phyloP scores from a whole-genome alignment of 2,888 invertebrate species.

The Spodoptera exigua region DNA sequence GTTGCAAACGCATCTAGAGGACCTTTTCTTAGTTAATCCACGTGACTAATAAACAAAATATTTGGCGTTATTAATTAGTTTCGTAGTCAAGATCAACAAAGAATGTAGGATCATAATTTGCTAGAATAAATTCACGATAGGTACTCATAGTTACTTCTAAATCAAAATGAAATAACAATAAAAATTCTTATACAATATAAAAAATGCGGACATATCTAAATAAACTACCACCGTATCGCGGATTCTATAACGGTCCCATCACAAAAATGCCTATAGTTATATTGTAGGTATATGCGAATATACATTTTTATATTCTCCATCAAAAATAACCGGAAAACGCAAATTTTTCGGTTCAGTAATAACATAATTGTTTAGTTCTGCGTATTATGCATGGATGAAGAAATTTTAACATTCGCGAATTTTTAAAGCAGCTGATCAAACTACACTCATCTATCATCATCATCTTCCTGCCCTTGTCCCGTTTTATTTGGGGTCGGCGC shows the following conservation, averaged over 20 bases:
- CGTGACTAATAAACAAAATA: too few species aligned
- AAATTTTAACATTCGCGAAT: constrained; percentile 9
- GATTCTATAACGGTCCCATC: constrained; percentile 42
- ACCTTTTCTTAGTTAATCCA: too few species aligned
- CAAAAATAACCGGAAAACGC: constrained; percentile 44
- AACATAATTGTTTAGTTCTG: constrained; percentile 39
- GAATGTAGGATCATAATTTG: too few species aligned
- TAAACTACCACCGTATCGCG: constrained; percentile 22
- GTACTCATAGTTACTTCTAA: too few species aligned
- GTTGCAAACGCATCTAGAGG: too few species aligned
- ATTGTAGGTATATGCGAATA: constrained; percentile 24
- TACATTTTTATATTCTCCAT: constrained; percentile 17
- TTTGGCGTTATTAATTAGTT: too few species aligned
- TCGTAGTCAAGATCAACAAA: too few species aligned
- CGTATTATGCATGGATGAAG: constrained; percentile 26
- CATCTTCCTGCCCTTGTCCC: too few species aligned
- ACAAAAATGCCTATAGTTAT: constrained; percentile 1
- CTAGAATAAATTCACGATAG: too few species aligned
- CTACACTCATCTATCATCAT: too few species aligned
- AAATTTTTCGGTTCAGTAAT: constrained; percentile 44
- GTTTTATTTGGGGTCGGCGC: too few species aligned
- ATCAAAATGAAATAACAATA: not conserved
- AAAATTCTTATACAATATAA: not conserved
- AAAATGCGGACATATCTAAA: constrained; percentile 7
- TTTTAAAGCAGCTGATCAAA: too few species aligned